Percentiles rank a stretch among this genome's conserved stretches.
phyloP scores from a whole-genome alignment of 2,888 invertebrate species.

The Dicroscelio sp. region DNA sequence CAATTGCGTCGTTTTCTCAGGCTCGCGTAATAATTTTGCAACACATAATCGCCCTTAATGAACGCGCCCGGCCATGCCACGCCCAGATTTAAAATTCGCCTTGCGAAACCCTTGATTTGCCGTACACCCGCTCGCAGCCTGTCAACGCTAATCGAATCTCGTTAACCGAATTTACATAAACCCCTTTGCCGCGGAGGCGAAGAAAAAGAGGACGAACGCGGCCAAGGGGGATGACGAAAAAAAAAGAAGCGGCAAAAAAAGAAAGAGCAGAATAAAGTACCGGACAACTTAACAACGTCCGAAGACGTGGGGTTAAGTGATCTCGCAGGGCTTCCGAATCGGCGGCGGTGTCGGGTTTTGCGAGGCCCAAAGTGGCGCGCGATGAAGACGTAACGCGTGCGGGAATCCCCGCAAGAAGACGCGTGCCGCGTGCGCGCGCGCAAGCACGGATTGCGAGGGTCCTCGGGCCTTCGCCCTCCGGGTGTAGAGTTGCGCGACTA shows the following conservation, averaged over 20 bases:
- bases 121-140: neutral
- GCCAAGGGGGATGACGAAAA: too few species aligned
- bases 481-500: conserved; percentile 83
- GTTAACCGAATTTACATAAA: conserved; percentile 62
- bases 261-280: too few species aligned
- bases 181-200: neutral
- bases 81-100: neutral
- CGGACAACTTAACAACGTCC: too few species aligned
- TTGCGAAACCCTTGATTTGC: conserved; percentile 32
- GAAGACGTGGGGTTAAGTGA: conserved; percentile 66
- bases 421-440: conserved; percentile 77
- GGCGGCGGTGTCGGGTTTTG: conserved; percentile 54
- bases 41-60: too few species aligned
- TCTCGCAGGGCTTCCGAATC: conserved; percentile 65
- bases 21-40: too few species aligned
- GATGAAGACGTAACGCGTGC: conserved; percentile 69
- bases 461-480: conserved; percentile 84
- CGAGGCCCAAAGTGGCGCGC: conserved; percentile 28
- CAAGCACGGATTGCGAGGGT: conserved; percentile 85
- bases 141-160: conserved; percentile 67
- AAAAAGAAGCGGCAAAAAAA: too few species aligned
- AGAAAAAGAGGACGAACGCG: neutral
- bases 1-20: neutral
- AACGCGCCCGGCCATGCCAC: too few species aligned
- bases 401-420: conserved; percentile 79